A percentile compares a stretch with the other conserved stretches of the same genome.
phyloP scores from a whole-genome alignment of 2,797 vertebrate species.

The Ctenopoma multispine region DNA sequence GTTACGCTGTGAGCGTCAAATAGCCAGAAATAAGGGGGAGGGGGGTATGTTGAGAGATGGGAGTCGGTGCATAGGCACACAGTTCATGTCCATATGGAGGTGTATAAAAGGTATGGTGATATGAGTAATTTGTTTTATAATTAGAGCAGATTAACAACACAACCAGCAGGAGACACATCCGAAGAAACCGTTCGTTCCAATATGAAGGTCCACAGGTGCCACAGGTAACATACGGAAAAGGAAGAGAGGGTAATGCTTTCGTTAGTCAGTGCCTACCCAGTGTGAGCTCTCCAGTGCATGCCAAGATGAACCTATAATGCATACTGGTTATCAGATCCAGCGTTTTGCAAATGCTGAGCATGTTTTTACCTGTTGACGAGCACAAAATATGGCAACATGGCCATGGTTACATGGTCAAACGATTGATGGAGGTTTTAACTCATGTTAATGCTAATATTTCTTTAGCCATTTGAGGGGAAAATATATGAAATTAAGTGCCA shows the following conservation, averaged over 20 bases:
- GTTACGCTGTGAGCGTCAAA: slow-evolving; percentile 90
- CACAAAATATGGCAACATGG: slow-evolving; percentile 5
- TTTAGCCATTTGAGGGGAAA: background rate
- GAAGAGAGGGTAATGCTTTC: slow-evolving; percentile 99
- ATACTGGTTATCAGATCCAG: slow-evolving; percentile 14
- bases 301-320: slow-evolving; percentile 65
- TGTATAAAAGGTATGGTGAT: slow-evolving; percentile 50
- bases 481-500: background rate
- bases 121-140: slow-evolving; percentile 66
- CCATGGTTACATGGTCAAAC: background rate
- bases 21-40: slow-evolving; percentile 48
- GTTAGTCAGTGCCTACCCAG: slow-evolving; percentile 93
- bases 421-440: background rate
- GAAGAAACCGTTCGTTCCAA: slow-evolving; percentile 99
- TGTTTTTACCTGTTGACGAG: slow-evolving; percentile 15
- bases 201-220: slow-evolving; percentile 99
- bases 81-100: slow-evolving; percentile 82
- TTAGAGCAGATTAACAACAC: slow-evolving; percentile 75
- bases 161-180: slow-evolving; percentile 87
- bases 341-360: slow-evolving; percentile 30
- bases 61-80: slow-evolving; percentile 77
- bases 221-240: slow-evolving; percentile 99
- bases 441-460: background rate
- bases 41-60: slow-evolving; percentile 77
- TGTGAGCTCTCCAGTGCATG: slow-evolving; percentile 82